These are phyloP conservation scores for Zaprionus bogoriensis DNA, from an alignment of 2,888 invertebrate species.

Conservation along the genomic window DNA sequence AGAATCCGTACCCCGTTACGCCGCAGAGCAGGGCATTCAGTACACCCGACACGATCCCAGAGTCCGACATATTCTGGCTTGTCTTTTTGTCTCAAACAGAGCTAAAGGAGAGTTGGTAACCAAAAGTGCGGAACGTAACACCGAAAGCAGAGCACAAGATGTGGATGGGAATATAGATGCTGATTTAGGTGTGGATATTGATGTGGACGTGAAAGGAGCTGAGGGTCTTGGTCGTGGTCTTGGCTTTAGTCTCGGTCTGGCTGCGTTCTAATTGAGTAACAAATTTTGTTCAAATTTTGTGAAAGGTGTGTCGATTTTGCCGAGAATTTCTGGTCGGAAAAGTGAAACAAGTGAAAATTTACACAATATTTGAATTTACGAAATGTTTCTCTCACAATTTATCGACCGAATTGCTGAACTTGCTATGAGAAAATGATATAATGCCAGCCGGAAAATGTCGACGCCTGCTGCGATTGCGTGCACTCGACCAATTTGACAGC, in stretches of 20 bases:
- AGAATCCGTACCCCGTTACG: constrained; percentile 63
- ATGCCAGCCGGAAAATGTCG: neutral
- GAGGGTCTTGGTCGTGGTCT: too few species aligned
- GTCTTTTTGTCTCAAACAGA: too few species aligned
- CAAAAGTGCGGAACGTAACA: too few species aligned
- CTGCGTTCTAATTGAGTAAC: too few species aligned
- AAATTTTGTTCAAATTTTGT: neutral
- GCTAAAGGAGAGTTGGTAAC: too few species aligned
- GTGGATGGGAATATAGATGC: neutral
- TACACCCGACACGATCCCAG: constrained; percentile 19
- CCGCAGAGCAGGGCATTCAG: constrained; percentile 64
- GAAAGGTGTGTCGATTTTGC: neutral
- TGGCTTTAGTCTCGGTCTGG: too few species aligned
- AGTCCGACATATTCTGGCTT: constrained; percentile 62
- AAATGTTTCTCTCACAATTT: constrained; percentile 31
- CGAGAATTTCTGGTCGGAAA: neutral
- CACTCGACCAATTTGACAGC: neutral
- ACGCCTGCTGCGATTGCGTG: constrained; percentile 19
- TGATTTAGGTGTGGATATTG: neutral
- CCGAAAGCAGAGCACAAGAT: too few species aligned
- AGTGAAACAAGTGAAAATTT: constrained; percentile 8
- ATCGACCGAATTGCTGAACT: constrained; percentile 59
- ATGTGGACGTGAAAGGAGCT: neutral
- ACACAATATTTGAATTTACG: constrained; percentile 28
- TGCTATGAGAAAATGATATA: constrained; percentile 36